Base-by-base conservation (phyloP, 2,797 vertebrate species). In the Microchirus variegatus region DNA sequence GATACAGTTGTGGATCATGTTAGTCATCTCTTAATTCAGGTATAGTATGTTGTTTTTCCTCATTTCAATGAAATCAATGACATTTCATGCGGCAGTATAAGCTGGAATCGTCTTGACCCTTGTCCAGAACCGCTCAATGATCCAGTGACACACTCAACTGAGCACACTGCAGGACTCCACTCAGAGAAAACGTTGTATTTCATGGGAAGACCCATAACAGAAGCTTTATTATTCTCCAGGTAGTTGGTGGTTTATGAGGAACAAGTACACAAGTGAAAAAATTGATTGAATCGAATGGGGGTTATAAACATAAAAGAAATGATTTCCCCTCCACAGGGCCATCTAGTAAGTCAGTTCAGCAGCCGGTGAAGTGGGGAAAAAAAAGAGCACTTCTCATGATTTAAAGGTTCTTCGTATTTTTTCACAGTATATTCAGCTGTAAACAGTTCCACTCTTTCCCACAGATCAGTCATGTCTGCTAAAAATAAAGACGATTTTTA, bases 111-210 rank as follows among this genome's bases (percentile, higher is more conserved):
- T 3, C 9, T 36, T 22, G 44, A 37, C 50, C 15, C 14, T 31
- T 43, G 69, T 61, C 41, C 64, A 46, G 54, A 54, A 57, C 11
- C 47, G 62, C 52, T 74, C 58, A 72, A 38, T 68, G 66, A 79
- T 63, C 17, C 65, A 1, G 50, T 59, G 46, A 64, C 58, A 56
- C 10, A 13, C 54, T 77, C 64, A 52, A 35, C 67, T 67, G 61
- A 70, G 49, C 72, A 50, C 67, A 53, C 57, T 3, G 11, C 59
- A 10, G 52, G 65, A 61, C 35, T 37, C 48, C 17, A 8, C 40
- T 4, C 9, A 9, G 31, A 63, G 38, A 65, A 13, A 51, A 4
- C 49, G 14, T 7, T 17, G 19, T 26, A 43, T n/a, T 1, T 0
- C 18, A 35, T 22, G 40, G 31, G 9, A 58, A 47, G 40, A 36